Evolutionary conservation across 2,888 invertebrate species (phyloP).

Genomic region (Schrankia costaestrigalis): DNA sequence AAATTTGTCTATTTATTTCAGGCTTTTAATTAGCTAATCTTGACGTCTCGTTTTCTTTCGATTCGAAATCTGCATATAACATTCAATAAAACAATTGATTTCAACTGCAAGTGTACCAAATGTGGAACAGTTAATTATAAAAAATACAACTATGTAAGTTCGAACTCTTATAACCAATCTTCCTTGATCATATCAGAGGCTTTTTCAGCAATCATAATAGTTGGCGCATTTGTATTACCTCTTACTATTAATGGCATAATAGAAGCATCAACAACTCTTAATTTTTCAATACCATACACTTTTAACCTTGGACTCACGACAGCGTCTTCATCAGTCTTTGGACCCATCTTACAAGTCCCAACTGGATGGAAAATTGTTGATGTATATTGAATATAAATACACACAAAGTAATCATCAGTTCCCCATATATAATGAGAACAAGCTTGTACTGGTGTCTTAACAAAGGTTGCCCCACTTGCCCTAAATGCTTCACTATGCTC

Average conservation of each 20-base stretch:
- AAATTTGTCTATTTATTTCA: too few relatives aligned
- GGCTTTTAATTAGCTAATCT: too few relatives aligned
- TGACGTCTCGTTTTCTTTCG: too few relatives aligned
- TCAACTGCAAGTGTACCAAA: too few relatives aligned
- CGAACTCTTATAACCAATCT: slow-evolving; percentile 49
- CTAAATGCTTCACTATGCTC: slow-evolving; percentile 81
- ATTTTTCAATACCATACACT: slow-evolving; percentile 82
- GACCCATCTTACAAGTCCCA: slow-evolving; percentile 87
- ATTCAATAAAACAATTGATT: too few relatives aligned
- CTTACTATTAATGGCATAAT: slow-evolving; percentile 83
- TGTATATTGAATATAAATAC: slow-evolving; percentile 83
- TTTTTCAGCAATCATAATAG: slow-evolving; percentile 93
- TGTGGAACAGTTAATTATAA: too few relatives aligned
- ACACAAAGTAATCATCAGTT: slow-evolving; percentile 84
- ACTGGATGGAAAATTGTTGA: slow-evolving; percentile 85
- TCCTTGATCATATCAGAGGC: slow-evolving; percentile 89
- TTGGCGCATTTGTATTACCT: slow-evolving; percentile 91
- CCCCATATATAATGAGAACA: slow-evolving; percentile 81
- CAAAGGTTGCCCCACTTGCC: slow-evolving; percentile 76
- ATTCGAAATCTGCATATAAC: too few relatives aligned
- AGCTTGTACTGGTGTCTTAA: slow-evolving; percentile 80
- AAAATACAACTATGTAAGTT: too few relatives aligned
- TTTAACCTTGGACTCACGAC: slow-evolving; percentile 84
- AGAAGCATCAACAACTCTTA: slow-evolving; percentile 85
- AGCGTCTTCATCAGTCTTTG: slow-evolving; percentile 79